Conservation (phyloP, 2,888 invertebrate species). For the Mamestra brassicae region DNA sequence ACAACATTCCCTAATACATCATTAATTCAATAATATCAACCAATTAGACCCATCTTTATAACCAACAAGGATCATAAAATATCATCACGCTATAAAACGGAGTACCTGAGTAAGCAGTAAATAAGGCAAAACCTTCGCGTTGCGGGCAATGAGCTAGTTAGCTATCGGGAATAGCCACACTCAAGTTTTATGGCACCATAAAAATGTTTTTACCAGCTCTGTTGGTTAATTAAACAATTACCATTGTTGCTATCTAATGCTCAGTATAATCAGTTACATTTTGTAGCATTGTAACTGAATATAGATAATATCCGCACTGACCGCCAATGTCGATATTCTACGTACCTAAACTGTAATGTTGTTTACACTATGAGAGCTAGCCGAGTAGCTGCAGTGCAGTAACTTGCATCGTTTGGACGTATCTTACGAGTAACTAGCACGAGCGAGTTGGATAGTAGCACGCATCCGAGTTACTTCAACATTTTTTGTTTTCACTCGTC, state of each 20-base stretch:
- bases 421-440: too few relatives aligned
- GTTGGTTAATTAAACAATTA: slow-evolving; percentile 70
- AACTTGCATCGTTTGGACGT: too few relatives aligned
- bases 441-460: too few relatives aligned
- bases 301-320: slow-evolving; percentile 38
- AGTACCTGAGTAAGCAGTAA: slow-evolving; percentile 66
- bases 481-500: too few relatives aligned
- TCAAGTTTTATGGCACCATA: slow-evolving; percentile 65
- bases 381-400: too few relatives aligned
- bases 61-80: slow-evolving; percentile 61
- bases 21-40: slow-evolving; percentile 58
- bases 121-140: slow-evolving; percentile 58
- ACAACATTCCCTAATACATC: slow-evolving; percentile 29
- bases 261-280: slow-evolving; percentile 55
- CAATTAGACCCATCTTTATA: slow-evolving; percentile 62
- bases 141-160: slow-evolving; percentile 62
- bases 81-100: slow-evolving; percentile 67
- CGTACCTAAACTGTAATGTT: slow-evolving; percentile 1
- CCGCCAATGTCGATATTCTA: slow-evolving; percentile 28
- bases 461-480: too few relatives aligned
- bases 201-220: slow-evolving; percentile 64
- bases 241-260: slow-evolving; percentile 58
- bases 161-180: slow-evolving; percentile 54
- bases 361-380: too few relatives aligned
- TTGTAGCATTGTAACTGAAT: slow-evolving; percentile 37